Conservation (phyloP, 2,888 invertebrate species). For the Trachelus iudaicus region DNA sequence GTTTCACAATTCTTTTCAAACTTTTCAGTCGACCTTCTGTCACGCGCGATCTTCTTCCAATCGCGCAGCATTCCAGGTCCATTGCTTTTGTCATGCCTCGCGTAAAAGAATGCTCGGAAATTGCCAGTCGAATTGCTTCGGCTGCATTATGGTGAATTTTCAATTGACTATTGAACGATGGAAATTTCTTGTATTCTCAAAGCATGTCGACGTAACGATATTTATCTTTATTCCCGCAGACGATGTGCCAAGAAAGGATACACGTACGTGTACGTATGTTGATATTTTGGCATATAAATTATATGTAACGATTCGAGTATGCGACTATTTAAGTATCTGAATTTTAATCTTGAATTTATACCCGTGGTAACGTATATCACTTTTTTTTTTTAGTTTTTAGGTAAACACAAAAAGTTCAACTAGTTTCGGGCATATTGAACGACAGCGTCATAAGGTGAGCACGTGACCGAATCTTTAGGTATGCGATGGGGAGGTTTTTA, state of each 20-base stretch:
- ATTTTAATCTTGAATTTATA: not conserved
- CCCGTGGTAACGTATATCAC: fast-evolving
- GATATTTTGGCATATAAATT: not conserved
- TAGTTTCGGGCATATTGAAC: not conserved
- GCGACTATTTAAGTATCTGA: not conserved
- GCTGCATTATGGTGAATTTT: not conserved
- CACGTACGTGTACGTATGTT: not conserved
- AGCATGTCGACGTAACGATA: not conserved
- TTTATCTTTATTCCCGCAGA: not conserved
- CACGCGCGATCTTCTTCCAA: not conserved
- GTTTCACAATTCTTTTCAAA: not conserved
- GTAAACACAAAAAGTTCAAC: not conserved
- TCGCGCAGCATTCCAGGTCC: not conserved
- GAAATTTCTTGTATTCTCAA: not conserved
- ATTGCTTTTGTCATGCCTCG: not conserved
- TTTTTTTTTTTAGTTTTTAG: not conserved
- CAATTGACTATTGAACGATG: not conserved
- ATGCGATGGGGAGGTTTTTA: too few relatives aligned
- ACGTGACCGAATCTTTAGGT: not conserved
- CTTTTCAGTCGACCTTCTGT: not conserved
- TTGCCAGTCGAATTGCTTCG: not conserved
- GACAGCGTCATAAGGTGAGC: not conserved
- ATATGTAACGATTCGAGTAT: not conserved
- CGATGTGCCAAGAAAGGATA: not conserved
- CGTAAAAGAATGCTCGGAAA: not conserved